Evolutionary conservation across 2,797 vertebrate genomes (phyloP).

Genomic region (Diceros bicornis): DNA sequence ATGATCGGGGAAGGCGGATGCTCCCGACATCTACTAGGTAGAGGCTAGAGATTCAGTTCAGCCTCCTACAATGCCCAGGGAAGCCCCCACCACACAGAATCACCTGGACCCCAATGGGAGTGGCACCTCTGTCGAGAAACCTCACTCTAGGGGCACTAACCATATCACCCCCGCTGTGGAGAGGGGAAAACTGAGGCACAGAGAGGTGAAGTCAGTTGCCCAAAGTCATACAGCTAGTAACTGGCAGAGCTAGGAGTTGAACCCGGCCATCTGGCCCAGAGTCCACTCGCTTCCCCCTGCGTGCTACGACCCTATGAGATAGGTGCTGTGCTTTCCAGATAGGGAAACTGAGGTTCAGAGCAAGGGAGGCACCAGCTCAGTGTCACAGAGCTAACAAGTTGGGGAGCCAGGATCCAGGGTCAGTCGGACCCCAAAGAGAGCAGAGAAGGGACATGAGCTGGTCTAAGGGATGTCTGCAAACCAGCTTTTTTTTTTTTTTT

Average conservation of each 20-base stretch:
- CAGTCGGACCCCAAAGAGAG: not conserved
- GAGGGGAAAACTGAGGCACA: not conserved
- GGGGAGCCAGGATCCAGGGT: not conserved
- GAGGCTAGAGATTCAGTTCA: not conserved
- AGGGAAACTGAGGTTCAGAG: not conserved
- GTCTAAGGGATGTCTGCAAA: not conserved
- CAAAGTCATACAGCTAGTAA: not conserved
- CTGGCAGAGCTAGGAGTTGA: not conserved
- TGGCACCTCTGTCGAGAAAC: not conserved
- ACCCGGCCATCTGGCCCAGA: not conserved
- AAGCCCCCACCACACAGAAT: not conserved
- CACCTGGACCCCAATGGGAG: not conserved
- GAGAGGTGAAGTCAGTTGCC: not conserved
- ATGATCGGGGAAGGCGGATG: not conserved
- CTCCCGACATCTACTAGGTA: not conserved
- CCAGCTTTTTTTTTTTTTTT: not conserved
- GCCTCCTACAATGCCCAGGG: not conserved
- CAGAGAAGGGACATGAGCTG: not conserved
- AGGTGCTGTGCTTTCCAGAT: not conserved
- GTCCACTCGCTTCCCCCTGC: accelerated
- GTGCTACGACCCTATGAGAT: not conserved
- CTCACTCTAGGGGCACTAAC: too few species aligned
- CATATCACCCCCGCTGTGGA: accelerated
- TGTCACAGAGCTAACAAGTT: not conserved
- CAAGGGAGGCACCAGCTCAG: not conserved